These are phyloP conservation scores for Tamias sibiricus DNA, from an alignment of 2,113 vertebrate species.

Conservation along the genomic window DNA sequence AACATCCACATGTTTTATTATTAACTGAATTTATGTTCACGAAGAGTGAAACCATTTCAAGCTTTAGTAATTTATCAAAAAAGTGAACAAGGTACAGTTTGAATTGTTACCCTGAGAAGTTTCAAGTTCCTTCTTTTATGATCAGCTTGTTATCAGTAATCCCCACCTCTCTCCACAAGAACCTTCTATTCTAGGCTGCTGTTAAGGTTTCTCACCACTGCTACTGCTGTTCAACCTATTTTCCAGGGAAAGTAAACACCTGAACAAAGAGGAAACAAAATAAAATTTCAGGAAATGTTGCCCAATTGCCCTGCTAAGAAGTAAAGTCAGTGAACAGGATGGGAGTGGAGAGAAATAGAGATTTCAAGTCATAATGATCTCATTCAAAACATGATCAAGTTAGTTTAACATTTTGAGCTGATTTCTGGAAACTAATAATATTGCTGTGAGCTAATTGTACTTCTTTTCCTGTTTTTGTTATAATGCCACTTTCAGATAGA, in stretches of 20 bases:
- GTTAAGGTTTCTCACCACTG: neutral
- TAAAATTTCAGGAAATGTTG: neutral
- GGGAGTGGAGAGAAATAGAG: neutral
- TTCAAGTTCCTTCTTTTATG: neutral
- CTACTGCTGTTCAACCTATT: neutral
- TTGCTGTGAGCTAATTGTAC: neutral
- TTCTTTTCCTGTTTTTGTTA: neutral
- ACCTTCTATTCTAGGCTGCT: neutral
- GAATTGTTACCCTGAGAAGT: neutral
- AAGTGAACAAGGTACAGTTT: neutral
- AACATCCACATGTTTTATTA: neutral
- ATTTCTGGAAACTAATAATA: neutral
- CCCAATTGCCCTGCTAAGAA: neutral
- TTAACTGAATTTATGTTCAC: neutral
- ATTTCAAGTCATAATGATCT: neutral
- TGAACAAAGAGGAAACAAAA: neutral
- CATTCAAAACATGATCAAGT: neutral
- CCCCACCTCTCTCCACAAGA: neutral
- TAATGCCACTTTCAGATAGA: neutral
- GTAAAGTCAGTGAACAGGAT: neutral
- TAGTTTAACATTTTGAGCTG: conserved; percentile 35
- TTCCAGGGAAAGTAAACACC: neutral
- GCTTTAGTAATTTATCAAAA: neutral
- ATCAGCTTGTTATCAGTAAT: neutral
- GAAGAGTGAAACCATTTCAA: neutral